Conservation (phyloP, 1,140 invertebrate genomes). For the Radopholus similis region DNA sequence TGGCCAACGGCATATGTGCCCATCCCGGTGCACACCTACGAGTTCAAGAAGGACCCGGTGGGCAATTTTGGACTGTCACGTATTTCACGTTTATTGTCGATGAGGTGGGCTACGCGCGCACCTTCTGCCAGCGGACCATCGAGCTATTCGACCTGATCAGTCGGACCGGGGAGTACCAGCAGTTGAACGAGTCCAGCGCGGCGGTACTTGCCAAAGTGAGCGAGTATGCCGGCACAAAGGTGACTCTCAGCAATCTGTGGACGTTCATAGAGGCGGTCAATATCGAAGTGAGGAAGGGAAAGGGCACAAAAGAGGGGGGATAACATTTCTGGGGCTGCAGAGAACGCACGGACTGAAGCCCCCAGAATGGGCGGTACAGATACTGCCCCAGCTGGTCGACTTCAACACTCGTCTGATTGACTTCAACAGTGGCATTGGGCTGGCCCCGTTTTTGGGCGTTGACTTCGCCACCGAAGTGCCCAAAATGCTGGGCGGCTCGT, state of each 20-base stretch:
- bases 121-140: constrained; percentile 4
- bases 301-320: not conserved
- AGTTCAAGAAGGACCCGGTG: constrained; percentile 24
- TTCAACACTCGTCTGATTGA: constrained; percentile 3
- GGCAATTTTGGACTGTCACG: not conserved
- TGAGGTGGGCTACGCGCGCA: constrained; percentile 10
- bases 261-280: constrained; percentile 7
- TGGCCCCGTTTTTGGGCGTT: constrained; percentile 10
- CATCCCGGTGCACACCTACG: constrained; percentile 17
- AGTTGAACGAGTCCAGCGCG: constrained; percentile 10
- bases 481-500: constrained; percentile 15
- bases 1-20: constrained; percentile 17
- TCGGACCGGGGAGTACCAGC: constrained; percentile 6
- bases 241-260: constrained; percentile 19
- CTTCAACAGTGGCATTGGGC: constrained; percentile 15
- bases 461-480: constrained; percentile 19
- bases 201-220: constrained; percentile 11
- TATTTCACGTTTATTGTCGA: not conserved
- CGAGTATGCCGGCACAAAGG: constrained; percentile 12
- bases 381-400: not conserved
- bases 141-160: constrained; percentile 11
- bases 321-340: not conserved
- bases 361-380: constrained; percentile 12
- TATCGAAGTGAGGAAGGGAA: constrained; percentile 11
- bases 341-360: constrained; percentile 18